These are phyloP conservation scores for Parapsyche elsis DNA, from an alignment of 1,140 invertebrate species.

Conservation along the genomic window DNA sequence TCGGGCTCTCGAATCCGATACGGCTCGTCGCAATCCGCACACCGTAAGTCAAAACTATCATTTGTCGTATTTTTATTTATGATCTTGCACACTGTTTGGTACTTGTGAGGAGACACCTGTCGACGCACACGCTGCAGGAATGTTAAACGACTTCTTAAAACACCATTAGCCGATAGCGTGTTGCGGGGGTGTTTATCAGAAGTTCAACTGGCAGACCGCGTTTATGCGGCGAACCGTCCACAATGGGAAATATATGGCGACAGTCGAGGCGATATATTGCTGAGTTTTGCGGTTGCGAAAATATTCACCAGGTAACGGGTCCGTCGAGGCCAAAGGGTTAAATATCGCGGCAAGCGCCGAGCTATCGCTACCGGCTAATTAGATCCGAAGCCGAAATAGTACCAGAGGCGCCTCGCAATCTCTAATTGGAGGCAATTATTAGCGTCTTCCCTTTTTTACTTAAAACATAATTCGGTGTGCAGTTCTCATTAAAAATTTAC, in stretches of 20 bases:
- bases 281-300: neutral
- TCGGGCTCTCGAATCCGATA: neutral
- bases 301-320: neutral
- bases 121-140: no score
- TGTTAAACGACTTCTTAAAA: neutral
- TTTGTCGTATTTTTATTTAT: no score
- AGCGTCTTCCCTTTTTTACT: neutral
- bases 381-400: neutral
- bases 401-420: neutral
- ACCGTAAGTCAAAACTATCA: no score
- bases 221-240: neutral
- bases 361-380: constrained; percentile 8
- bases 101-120: no score
- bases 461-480: neutral
- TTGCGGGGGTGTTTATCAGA: neutral
- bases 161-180: constrained; percentile 12
- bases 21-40: no score
- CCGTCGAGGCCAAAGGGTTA: no score
- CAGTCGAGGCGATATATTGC: neutral
- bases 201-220: neutral
- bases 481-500: neutral
- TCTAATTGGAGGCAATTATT: constrained; percentile 14
- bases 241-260: constrained; percentile 10
- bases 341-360: no score
- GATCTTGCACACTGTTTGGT: no score